These are phyloP conservation scores for Andrena dorsata DNA, from an alignment of 2,888 invertebrate species.

Conservation along the genomic window DNA sequence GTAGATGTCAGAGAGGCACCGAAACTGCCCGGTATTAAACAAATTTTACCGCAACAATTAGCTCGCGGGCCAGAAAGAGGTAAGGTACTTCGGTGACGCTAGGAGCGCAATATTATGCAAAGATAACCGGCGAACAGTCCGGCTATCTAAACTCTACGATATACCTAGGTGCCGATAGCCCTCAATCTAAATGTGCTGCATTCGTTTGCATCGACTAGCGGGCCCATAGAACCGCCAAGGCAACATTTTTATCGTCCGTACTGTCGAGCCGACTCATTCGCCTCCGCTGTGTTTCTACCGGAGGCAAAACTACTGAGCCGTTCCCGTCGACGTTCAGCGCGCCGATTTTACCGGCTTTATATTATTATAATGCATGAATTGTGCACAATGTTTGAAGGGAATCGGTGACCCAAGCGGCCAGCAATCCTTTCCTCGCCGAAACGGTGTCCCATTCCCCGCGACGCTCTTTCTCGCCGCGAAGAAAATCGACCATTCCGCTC, in stretches of 20 bases:
- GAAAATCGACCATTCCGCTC: constrained; percentile 28
- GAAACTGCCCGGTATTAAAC: neutral
- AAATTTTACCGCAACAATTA: constrained; percentile 5
- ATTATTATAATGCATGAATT: too few relatives aligned
- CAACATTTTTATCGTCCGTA: constrained; percentile 67
- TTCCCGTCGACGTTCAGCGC: too few relatives aligned
- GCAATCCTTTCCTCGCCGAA: constrained; percentile 17
- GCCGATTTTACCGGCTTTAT: too few relatives aligned
- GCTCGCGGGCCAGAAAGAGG: constrained; percentile 8
- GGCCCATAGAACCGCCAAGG: constrained; percentile 59
- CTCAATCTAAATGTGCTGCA: constrained; percentile 71
- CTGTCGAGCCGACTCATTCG: constrained; percentile 59
- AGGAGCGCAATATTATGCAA: constrained; percentile 58
- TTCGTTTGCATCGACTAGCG: constrained; percentile 70
- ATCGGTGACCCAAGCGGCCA: too few relatives aligned
- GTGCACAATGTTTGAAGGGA: too few relatives aligned
- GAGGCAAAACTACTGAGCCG: neutral
- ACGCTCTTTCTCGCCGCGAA: neutral
- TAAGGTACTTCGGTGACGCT: constrained; percentile 18
- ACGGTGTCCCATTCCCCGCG: neutral
- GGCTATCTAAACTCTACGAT: constrained; percentile 56
- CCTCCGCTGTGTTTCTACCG: constrained; percentile 49
- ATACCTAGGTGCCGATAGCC: constrained; percentile 58
- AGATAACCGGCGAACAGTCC: constrained; percentile 56
- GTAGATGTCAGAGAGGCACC: neutral